These are phyloP conservation scores for Auanema sp. DNA, from an alignment of 2,888 invertebrate genomes.

Conservation along the genomic window DNA sequence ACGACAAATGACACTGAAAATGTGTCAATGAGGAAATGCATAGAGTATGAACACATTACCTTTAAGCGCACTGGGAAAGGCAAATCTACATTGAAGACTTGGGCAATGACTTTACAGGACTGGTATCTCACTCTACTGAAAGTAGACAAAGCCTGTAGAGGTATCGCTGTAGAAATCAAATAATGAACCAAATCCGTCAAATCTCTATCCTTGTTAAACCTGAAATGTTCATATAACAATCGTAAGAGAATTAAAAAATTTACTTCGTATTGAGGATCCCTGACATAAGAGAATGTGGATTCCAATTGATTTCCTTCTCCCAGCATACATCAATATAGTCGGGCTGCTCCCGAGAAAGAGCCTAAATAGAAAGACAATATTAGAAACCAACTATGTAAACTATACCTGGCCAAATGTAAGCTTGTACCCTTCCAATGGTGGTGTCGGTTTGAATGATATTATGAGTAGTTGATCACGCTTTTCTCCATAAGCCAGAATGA, in stretches of 20 bases:
- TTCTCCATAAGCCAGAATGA: slow-evolving; percentile 82
- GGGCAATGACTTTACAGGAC: slow-evolving; percentile 32
- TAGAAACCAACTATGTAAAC: not conserved
- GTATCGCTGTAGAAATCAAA: slow-evolving; percentile 31
- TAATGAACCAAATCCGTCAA: slow-evolving; percentile 50
- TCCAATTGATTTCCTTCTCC: slow-evolving; percentile 42
- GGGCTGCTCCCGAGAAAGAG: slow-evolving; percentile 27
- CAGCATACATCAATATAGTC: slow-evolving; percentile 22
- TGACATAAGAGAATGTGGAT: slow-evolving; percentile 51
- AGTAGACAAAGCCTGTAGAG: slow-evolving; percentile 38
- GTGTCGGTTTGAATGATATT: slow-evolving; percentile 35
- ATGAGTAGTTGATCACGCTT: slow-evolving; percentile 49
- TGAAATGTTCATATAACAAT: slow-evolving; percentile 10
- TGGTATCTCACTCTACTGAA: slow-evolving; percentile 42
- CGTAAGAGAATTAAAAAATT: slow-evolving; percentile 10
- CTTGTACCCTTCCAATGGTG: slow-evolving; percentile 25
- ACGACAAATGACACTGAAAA: slow-evolving; percentile 37
- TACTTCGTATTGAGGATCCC: slow-evolving; percentile 33
- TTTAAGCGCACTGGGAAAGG: slow-evolving; percentile 39
- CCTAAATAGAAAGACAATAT: slow-evolving; percentile 12
- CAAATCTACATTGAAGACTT: slow-evolving; percentile 31
- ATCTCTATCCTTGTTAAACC: slow-evolving; percentile 37
- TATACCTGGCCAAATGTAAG: slow-evolving; percentile 40
- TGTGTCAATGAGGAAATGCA: not conserved
- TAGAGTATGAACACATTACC: slow-evolving; percentile 9